Conservation (phyloP, 37 sponge, comb jelly and placozoan genomes). For the Tethya wilhelma region DNA sequence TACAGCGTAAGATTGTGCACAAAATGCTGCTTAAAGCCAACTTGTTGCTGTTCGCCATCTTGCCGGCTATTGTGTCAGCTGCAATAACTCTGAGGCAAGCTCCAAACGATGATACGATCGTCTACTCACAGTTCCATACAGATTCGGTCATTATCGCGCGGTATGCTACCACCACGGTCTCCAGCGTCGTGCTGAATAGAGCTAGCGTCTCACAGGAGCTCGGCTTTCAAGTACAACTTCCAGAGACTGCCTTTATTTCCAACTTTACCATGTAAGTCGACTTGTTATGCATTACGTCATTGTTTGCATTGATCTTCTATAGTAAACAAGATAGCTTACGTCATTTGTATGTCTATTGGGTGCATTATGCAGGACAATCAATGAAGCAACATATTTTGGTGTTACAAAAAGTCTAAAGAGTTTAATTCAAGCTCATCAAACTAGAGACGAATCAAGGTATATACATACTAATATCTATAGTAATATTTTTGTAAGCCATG, state of each 20-base stretch:
- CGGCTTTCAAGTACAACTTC: constrained; percentile 57
- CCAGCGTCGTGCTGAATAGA: constrained; percentile 40
- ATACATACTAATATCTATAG: too few species aligned
- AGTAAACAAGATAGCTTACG: too few species aligned
- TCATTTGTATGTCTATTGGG: too few species aligned
- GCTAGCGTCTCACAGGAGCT: constrained; percentile 41
- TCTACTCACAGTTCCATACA: constrained; percentile 32
- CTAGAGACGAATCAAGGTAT: constrained; percentile 61
- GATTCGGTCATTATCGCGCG: constrained; percentile 41
- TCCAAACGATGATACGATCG: neutral
- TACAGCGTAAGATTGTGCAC: too few species aligned
- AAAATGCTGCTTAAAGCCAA: too few species aligned
- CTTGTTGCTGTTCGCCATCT: too few species aligned
- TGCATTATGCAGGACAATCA: constrained; percentile 41
- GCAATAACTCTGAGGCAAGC: too few species aligned
- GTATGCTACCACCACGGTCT: constrained; percentile 38
- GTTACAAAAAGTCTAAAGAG: too few species aligned
- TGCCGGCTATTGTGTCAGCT: too few species aligned
- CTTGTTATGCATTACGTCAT: neutral
- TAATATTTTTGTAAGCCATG: too few species aligned
- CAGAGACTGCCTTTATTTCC: constrained; percentile 71
- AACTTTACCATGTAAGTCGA: constrained; percentile 61
- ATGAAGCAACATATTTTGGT: constrained; percentile 50
- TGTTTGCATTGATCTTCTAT: neutral
- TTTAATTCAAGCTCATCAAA: too few species aligned